Evolutionary conservation across 2,797 vertebrate genomes (phyloP), one percentile per base, ranked within the genome.

Genomic region (Florisuga fusca): DNA sequence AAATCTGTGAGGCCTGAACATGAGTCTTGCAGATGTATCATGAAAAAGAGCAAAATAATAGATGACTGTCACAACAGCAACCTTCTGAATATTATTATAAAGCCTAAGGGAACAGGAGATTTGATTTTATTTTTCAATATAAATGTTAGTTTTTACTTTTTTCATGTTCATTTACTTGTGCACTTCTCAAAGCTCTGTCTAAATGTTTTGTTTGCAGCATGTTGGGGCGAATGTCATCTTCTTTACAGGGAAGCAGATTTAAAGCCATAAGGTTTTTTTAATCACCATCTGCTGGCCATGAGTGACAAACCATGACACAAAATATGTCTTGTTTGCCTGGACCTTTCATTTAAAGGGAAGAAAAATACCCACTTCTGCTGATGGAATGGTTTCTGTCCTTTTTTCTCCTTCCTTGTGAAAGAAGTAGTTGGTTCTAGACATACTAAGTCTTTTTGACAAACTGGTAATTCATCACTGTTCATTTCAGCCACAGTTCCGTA

Each of bases 221-320:
- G 3, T 3, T 38, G 55, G 10, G 38, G 4, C 0, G 0, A 54
- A 83, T 25, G 19, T 45, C 1, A 0, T 86, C 75, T 79, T 93
- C 63, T 79, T 93, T 71, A n/a, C 20, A 55, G 45, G n/a, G 10
- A 71, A 78, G 21, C 27, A 88, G 41, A 15, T 82, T 96, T 89
- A 33, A 94, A 91, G 31, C 61, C 46, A 36, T 89, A 59, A 68
- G 34, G 27, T 33, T 59, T 95, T 57, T 76, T 89, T 87, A 92
- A 88, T 84, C 31, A 50, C 51, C 78, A 78, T 63, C 54, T 96
- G 41, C 62, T 84, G 73, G 54, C 85, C 66, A 53, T 90, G 77
- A 94, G 19, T 91, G 72, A 91, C 85, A 95, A 93, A 66, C 55
- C 54, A 63, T 87, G 61, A 86, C 48, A 90, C 68, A 79, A 64